Evolutionary conservation across 30 jellyfish, hydroid and myxozoan genomes (phyloP), one percentile per base, ranked within the genome.

Genomic region (Cassiopea xamachana): DNA sequence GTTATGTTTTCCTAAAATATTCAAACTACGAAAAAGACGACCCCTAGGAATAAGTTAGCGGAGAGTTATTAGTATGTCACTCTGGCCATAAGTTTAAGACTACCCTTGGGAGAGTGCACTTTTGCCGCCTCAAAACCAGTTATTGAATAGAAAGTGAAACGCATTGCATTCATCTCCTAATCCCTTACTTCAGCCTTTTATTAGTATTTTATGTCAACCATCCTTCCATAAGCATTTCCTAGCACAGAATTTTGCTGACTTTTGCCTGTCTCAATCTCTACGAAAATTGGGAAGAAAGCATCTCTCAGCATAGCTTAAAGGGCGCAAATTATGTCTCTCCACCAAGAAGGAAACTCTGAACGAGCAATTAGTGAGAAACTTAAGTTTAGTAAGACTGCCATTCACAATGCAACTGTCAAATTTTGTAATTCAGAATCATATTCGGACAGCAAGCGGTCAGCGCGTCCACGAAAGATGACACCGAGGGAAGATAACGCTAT

Each of bases 401-500:
- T 81, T 43, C 90, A 60, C 49, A 6, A 80, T 5, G 89, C 81
- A 48, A 59, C 55, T 46, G 68, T 76, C 71, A 76, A 76, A 45
- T n/a, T 76, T 49, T 7, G 46, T 12, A 76, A 49, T 76, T 46
- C 46, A 43, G 73, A 8, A 76, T 12, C 85, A 76, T 76, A 6
- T 78, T 15, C 43, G 80, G 90, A 81, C 61, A 12, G 16, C 19
- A 81, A 81, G 19, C 58, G 80, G 84, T 7, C 44, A 46, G 89
- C 86, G 15, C 10, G 46, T 12, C 89, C 89, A 48, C 19, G 50
- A 7, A 81, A 81, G 61, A 81, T 86, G 16, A 62, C 90, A 12
- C 90, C 81, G 64, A 81, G 81, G 81, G 78, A 81, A 46, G 90
- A 62, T 86, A 44, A 81, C 60, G 48, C 61, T 16, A 45, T 81